Evolutionary conservation across 2,888 invertebrate genomes (phyloP).

Genomic region (Neoascia interrupta): DNA sequence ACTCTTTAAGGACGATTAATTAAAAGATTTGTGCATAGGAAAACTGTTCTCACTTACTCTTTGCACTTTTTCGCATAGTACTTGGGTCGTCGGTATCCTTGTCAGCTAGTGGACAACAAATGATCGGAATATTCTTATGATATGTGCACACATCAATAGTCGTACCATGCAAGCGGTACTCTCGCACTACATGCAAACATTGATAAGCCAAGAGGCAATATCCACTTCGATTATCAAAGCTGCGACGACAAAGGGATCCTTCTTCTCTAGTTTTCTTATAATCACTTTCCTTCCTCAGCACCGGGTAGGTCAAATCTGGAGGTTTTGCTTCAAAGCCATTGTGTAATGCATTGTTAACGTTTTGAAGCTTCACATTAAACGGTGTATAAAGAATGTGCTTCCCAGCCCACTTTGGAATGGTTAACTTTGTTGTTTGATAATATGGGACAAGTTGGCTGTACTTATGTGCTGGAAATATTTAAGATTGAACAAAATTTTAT

Average conservation of each 20-base stretch:
- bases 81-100: slow-evolving; percentile 72
- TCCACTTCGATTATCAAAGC: slow-evolving; percentile 77
- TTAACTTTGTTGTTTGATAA: slow-evolving; percentile 70
- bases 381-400: slow-evolving; percentile 6
- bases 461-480: too few species aligned
- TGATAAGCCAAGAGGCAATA: slow-evolving; percentile 77
- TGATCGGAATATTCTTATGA: slow-evolving; percentile 76
- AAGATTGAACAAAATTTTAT: too few species aligned
- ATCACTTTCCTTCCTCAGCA: background rate
- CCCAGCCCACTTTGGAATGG: slow-evolving; percentile 55
- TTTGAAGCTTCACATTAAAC: background rate
- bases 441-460: too few species aligned
- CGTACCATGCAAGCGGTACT: slow-evolving; percentile 75
- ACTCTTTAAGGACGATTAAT: slow-evolving; percentile 80
- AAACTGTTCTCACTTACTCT: slow-evolving; percentile 71
- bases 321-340: slow-evolving; percentile 4
- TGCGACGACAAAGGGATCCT: slow-evolving; percentile 77
- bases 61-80: slow-evolving; percentile 75
- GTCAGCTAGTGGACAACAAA: slow-evolving; percentile 77
- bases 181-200: slow-evolving; percentile 76
- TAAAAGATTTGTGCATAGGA: background rate
- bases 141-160: slow-evolving; percentile 75
- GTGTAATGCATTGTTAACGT: slow-evolving; percentile 5
- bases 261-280: slow-evolving; percentile 65
- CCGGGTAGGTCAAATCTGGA: background rate